phyloP scores from a whole-genome alignment of 2,113 vertebrate species.

The Fregata magnificens region DNA sequence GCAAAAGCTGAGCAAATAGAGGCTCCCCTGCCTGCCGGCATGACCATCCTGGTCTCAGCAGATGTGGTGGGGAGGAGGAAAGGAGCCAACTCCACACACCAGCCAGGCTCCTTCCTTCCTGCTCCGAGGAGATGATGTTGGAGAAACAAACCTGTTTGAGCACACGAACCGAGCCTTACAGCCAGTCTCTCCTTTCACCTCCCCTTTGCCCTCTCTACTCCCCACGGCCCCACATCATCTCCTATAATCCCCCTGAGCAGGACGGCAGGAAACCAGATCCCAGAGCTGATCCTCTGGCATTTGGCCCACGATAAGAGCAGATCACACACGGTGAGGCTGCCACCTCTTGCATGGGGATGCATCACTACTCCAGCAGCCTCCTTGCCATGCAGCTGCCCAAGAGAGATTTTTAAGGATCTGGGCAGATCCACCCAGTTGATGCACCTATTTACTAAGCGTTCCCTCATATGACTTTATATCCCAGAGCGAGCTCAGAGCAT shows the following conservation, averaged over 20 bases:
- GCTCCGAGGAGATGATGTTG: not conserved
- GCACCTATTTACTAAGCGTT: not conserved
- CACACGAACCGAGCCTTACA: not conserved
- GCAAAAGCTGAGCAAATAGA: not conserved
- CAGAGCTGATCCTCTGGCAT: not conserved
- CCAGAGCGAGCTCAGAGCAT: not conserved
- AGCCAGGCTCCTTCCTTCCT: not conserved
- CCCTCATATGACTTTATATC: not conserved
- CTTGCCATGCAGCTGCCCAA: not conserved
- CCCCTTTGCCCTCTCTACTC: not conserved
- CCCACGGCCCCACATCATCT: not conserved
- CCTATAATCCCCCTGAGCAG: not conserved
- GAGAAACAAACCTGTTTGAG: not conserved
- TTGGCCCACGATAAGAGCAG: not conserved
- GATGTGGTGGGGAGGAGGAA: not conserved
- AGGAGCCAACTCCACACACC: not conserved
- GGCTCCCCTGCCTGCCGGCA: not conserved
- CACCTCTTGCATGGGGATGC: not conserved
- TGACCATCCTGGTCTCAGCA: not conserved
- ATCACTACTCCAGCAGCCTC: not conserved
- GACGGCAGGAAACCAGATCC: not conserved
- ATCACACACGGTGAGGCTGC: not conserved
- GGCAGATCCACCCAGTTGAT: constrained; percentile 18
- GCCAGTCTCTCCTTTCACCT: not conserved
- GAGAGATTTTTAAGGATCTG: not conserved